Conservation (phyloP, 2,888 invertebrate species). For the Nomada fabriciana region DNA sequence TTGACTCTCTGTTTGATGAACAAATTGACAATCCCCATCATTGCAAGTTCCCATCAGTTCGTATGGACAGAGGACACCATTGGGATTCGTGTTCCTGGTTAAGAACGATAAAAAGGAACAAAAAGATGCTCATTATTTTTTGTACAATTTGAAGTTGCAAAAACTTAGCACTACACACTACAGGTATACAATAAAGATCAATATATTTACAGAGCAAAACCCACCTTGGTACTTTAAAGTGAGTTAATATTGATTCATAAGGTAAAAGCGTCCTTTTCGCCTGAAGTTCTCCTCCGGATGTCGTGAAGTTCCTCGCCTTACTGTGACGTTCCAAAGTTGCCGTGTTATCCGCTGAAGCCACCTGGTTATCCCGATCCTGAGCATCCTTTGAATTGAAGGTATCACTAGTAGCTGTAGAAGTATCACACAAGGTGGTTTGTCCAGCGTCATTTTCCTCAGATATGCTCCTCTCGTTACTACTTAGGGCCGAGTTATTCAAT, state of each 20-base stretch:
- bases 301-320: constrained; percentile 1
- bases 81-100: constrained; percentile 77
- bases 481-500: background rate
- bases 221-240: constrained; percentile 79
- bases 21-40: constrained; percentile 81
- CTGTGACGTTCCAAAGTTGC: background rate
- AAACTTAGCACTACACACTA: background rate
- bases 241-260: constrained; percentile 80
- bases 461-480: background rate
- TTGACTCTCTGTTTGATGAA: constrained; percentile 78
- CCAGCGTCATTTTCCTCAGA: background rate
- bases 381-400: background rate
- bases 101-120: constrained; percentile 69
- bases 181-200: background rate
- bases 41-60: constrained; percentile 83
- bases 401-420: background rate
- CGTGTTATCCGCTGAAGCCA: constrained; percentile 3
- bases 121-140: constrained; percentile 64
- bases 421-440: background rate
- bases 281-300: background rate
- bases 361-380: background rate
- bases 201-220: constrained; percentile 62
- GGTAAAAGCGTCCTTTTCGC: constrained; percentile 63
- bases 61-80: constrained; percentile 83
- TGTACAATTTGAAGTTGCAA: constrained; percentile 19